A percentile compares a stretch with the other conserved stretches of the same genome.
Evolutionary conservation across 1,140 invertebrate species (phyloP).

Genomic region (Cotesia typhae): DNA sequence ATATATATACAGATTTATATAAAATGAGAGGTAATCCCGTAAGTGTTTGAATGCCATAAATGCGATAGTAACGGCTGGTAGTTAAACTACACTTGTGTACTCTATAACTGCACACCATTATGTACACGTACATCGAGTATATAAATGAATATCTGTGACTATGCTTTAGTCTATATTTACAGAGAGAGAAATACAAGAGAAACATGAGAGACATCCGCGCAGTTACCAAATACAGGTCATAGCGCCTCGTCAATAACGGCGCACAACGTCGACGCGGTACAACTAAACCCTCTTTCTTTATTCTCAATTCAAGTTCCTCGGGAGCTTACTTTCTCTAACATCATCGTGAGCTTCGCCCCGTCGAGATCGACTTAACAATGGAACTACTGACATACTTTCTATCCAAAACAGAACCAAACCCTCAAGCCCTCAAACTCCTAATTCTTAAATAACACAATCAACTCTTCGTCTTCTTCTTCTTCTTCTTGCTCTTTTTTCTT

Average conservation of each 20-base stretch:
- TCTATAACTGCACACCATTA: too few species aligned
- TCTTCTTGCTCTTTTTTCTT: neutral
- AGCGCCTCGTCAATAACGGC: slow-evolving; percentile 46
- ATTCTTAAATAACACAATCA: neutral
- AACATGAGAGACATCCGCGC: slow-evolving; percentile 34
- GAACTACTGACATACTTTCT: slow-evolving; percentile 40
- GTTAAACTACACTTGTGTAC: slow-evolving; percentile 14
- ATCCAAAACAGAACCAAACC: neutral
- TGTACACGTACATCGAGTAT: neutral
- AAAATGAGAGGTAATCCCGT: slow-evolving; percentile 21
- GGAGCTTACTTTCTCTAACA: slow-evolving; percentile 1
- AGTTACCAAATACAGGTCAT: slow-evolving; percentile 48
- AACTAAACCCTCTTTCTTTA: slow-evolving; percentile 17
- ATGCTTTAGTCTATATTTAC: slow-evolving; percentile 13
- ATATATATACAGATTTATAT: too few species aligned
- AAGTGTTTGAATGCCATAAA: slow-evolving; percentile 30
- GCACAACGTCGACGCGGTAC: slow-evolving; percentile 39
- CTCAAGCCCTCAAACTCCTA: neutral
- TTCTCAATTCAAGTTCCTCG: slow-evolving; percentile 26
- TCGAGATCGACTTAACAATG: slow-evolving; percentile 41
- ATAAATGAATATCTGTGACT: slow-evolving; percentile 25
- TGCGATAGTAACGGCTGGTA: slow-evolving; percentile 17
- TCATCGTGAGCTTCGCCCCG: slow-evolving; percentile 18
- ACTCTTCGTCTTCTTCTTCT: neutral
- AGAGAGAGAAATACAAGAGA: slow-evolving; percentile 24